These are phyloP conservation scores for Ormyrus pomaceus DNA, from an alignment of 2,888 invertebrate genomes.

Conservation along the genomic window DNA sequence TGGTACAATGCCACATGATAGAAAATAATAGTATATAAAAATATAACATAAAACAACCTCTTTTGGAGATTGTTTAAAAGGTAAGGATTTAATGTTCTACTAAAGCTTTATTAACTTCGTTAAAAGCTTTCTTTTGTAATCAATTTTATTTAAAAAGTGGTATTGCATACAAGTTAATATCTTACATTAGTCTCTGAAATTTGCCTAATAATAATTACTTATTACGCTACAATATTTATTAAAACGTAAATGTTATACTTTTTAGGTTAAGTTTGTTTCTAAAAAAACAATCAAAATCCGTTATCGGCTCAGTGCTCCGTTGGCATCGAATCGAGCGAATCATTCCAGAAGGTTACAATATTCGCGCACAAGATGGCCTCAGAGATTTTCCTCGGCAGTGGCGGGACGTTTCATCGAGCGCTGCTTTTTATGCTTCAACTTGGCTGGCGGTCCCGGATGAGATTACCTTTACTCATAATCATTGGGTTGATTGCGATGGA, in stretches of 20 bases:
- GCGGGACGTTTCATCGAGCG: conserved; percentile 75
- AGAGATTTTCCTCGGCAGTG: conserved; percentile 67
- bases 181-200: no score
- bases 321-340: not conserved
- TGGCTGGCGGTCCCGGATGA: conserved; percentile 83
- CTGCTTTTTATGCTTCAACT: conserved; percentile 83
- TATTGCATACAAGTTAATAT: no score
- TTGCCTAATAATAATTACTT: no score
- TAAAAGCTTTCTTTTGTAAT: no score
- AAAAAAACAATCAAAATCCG: not conserved
- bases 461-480: conserved; percentile 82
- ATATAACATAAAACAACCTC: no score
- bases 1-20: no score
- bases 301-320: not conserved
- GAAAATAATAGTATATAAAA: no score
- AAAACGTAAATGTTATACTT: not conserved
- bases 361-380: conserved; percentile 61
- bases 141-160: no score
- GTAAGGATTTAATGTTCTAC: no score
- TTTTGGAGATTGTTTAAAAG: no score
- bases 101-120: no score
- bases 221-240: not conserved
- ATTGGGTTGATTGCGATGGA: conserved; percentile 83
- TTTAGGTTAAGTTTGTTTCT: conserved; percentile 34
- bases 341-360: not conserved